These are phyloP conservation scores for Dasypolia templi DNA, from an alignment of 2,888 invertebrate genomes.

Conservation along the genomic window DNA sequence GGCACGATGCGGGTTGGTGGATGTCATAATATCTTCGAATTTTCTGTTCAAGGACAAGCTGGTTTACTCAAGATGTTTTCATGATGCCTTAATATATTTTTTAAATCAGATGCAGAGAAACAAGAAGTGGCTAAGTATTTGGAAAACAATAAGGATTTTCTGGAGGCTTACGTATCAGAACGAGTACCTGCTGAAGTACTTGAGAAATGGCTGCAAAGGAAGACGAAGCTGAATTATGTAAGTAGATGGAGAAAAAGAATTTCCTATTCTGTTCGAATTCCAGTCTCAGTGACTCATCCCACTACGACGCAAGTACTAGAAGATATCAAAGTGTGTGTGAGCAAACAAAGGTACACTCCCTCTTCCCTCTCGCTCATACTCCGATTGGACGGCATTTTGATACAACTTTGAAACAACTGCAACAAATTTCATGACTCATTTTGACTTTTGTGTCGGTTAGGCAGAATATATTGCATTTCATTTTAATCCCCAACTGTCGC, in stretches of 20 bases:
- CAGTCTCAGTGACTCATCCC: background rate
- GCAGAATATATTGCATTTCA: too few species aligned
- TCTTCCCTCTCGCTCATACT: background rate
- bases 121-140: constrained; percentile 87
- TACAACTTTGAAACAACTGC: too few species aligned
- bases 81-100: background rate
- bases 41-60: too few species aligned
- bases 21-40: background rate
- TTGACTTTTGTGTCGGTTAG: too few species aligned
- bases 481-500: too few species aligned
- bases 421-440: too few species aligned
- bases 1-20: background rate
- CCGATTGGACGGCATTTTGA: background rate
- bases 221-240: constrained; percentile 65
- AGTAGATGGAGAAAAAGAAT: constrained; percentile 46
- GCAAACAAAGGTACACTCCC: background rate
- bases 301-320: background rate
- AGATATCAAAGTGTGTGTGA: background rate
- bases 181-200: constrained; percentile 91
- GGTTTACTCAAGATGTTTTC: background rate
- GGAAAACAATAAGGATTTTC: constrained; percentile 91
- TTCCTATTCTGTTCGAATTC: background rate
- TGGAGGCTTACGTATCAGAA: constrained; percentile 92
- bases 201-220: constrained; percentile 92
- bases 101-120: constrained; percentile 60